A percentile compares a stretch with the other conserved stretches of the same genome.
phyloP scores from a whole-genome alignment of 2,113 vertebrate species.

The Cheirogaleus medius region DNA sequence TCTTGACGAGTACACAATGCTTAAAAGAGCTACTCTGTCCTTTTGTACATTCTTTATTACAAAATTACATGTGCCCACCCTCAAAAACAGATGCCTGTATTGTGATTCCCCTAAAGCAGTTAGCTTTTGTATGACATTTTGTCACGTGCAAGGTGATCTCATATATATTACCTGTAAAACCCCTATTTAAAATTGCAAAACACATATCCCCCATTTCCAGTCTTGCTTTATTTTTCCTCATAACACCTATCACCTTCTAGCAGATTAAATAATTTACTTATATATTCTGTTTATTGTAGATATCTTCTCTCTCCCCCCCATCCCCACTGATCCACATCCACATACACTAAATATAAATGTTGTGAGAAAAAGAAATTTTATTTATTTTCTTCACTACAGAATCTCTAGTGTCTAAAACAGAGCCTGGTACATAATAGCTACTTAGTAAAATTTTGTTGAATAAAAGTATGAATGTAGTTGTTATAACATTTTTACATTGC shows the following conservation, averaged over 20 bases:
- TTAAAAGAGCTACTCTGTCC: neutral
- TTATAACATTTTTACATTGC: neutral
- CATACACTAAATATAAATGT: neutral
- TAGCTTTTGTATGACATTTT: neutral
- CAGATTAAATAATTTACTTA: neutral
- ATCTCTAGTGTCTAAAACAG: neutral
- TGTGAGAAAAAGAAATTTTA: neutral
- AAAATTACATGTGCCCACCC: neutral
- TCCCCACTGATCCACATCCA: neutral
- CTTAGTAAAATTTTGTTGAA: neutral
- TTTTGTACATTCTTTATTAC: neutral
- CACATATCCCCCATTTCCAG: neutral
- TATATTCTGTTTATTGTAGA: neutral
- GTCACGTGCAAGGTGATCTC: neutral
- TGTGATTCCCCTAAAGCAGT: neutral
- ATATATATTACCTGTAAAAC: neutral
- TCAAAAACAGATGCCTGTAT: neutral
- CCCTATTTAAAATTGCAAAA: neutral
- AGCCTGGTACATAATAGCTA: neutral
- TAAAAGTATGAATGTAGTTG: neutral
- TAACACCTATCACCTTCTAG: neutral
- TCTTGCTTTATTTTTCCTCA: neutral
- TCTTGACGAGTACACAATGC: neutral
- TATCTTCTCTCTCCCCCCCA: neutral
- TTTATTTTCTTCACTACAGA: neutral